phyloP scores from a whole-genome alignment of 2,113 vertebrate genomes.

The Oreocharis arfaki region DNA sequence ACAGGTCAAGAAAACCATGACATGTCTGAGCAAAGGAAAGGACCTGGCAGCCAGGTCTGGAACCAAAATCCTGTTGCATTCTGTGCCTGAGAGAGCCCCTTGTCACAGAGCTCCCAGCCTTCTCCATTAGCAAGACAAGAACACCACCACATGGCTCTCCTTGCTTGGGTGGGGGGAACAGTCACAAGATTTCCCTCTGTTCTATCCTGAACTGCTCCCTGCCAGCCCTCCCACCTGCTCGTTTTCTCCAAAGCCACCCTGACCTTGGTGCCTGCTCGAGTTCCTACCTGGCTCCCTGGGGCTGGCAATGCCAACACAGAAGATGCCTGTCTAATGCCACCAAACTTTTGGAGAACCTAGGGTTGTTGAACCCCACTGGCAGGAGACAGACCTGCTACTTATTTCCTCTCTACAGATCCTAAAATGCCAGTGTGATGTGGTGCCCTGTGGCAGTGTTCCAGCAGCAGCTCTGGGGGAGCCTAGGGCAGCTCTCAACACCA shows the following conservation, averaged over 20 bases:
- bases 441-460: background rate
- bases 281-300: background rate
- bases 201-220: background rate
- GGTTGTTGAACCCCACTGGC: background rate
- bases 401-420: background rate
- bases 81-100: background rate
- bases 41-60: background rate
- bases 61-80: background rate
- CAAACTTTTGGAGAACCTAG: background rate
- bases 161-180: background rate
- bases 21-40: background rate
- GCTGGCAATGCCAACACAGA: background rate
- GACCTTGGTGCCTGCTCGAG: accelerated
- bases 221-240: background rate
- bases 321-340: background rate
- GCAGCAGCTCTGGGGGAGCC: background rate
- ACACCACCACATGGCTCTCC: background rate
- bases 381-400: background rate
- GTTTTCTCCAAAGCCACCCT: background rate
- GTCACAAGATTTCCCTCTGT: background rate
- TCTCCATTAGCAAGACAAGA: background rate
- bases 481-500: accelerated
- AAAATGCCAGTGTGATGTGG: accelerated
- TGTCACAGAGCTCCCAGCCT: background rate
- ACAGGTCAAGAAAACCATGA: background rate